phyloP scores from a whole-genome alignment of 2,888 invertebrate genomes.

The Morinoia aosen region DNA sequence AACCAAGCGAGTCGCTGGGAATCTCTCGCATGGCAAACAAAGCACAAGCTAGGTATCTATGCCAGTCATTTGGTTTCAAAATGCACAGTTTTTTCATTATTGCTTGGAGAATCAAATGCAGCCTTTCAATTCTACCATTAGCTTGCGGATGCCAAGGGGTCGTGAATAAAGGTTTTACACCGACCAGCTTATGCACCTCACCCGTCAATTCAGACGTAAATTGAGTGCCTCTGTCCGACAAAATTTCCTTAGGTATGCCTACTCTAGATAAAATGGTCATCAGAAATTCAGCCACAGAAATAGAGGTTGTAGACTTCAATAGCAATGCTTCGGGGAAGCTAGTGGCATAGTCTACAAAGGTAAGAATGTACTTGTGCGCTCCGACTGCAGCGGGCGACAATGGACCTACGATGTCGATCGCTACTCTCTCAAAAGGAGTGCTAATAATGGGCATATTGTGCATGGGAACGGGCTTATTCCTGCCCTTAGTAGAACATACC shows the following conservation, averaged over 20 bases:
- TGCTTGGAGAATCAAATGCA: neutral
- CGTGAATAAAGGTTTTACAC: conserved; percentile 15
- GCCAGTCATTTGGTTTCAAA: conserved; percentile 54
- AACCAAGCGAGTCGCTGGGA: conserved; percentile 37
- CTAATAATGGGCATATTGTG: too few species aligned
- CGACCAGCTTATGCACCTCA: conserved; percentile 5
- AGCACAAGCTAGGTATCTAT: conserved; percentile 49
- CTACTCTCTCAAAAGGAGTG: conserved; percentile 49
- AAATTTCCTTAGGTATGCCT: conserved; percentile 45
- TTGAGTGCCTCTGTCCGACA: too few species aligned
- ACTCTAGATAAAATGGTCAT: conserved; percentile 54
- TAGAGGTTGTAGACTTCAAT: conserved; percentile 5
- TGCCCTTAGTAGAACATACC: neutral
- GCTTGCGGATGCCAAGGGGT: neutral
- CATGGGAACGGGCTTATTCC: too few species aligned
- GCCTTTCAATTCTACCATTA: conserved; percentile 18
- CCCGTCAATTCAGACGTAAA: conserved; percentile 20
- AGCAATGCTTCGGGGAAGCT: conserved; percentile 55
- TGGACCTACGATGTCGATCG: conserved; percentile 53
- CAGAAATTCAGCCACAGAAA: conserved; percentile 44
- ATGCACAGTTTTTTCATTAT: conserved; percentile 30
- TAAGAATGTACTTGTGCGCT: conserved; percentile 54
- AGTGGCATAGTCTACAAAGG: conserved; percentile 55
- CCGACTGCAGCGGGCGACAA: conserved; percentile 7
- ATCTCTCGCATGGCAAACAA: conserved; percentile 54